These are phyloP conservation scores for Chloebia gouldiae DNA, from an alignment of 2,113 vertebrate species.

Conservation along the genomic window DNA sequence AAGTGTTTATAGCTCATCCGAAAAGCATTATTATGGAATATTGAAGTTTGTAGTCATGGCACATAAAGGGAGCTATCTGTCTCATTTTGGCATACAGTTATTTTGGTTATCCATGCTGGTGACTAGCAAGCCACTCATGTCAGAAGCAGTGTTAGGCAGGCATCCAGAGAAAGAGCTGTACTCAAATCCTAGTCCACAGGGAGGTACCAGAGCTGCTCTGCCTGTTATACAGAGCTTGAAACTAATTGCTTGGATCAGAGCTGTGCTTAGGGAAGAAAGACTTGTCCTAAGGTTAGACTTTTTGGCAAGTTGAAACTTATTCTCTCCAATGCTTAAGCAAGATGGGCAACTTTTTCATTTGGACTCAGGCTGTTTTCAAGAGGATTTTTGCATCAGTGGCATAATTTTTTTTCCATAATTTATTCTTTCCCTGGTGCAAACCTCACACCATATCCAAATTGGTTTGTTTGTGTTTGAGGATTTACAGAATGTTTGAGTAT, in stretches of 20 bases:
- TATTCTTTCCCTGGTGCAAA: not conserved
- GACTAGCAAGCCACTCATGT: not conserved
- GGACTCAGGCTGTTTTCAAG: not conserved
- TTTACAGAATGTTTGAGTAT: not conserved
- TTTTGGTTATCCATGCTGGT: not conserved
- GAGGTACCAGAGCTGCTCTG: not conserved
- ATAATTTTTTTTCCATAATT: not conserved
- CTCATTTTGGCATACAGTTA: not conserved
- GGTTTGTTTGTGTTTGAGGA: not conserved
- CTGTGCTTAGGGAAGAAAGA: not conserved
- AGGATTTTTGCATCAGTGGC: not conserved
- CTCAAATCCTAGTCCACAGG: not conserved
- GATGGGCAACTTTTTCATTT: not conserved
- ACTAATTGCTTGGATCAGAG: not conserved
- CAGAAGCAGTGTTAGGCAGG: not conserved
- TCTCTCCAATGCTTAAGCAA: not conserved
- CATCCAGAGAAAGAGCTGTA: not conserved
- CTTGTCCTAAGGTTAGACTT: not conserved
- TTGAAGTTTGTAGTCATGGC: not conserved
- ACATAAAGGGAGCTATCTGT: not conserved
- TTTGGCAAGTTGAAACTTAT: not conserved
- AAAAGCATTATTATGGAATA: not conserved
- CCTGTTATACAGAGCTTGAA: not conserved
- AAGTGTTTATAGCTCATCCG: not conserved
- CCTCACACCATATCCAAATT: not conserved